Percentiles rank a stretch among this genome's conserved stretches.
Evolutionary conservation across 2,797 vertebrate genomes (phyloP).

Genomic region (Phoeniculus purpureus): DNA sequence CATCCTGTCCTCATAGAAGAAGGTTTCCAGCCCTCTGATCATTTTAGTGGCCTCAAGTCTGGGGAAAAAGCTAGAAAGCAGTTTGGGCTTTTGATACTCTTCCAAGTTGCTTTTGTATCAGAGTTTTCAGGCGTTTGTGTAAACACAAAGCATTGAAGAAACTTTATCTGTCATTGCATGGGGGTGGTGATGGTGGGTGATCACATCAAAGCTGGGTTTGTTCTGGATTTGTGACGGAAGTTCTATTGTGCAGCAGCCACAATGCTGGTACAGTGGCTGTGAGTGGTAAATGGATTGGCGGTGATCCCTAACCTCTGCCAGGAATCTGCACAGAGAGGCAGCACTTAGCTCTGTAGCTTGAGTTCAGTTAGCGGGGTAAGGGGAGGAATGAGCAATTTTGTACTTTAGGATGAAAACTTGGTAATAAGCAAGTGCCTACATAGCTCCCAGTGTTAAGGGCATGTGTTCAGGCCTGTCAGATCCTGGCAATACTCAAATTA

Average conservation of each 20-base stretch:
- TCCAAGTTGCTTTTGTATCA: background rate
- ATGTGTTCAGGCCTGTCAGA: background rate
- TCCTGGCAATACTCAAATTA: background rate
- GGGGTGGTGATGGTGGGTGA: background rate
- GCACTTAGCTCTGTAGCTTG: background rate
- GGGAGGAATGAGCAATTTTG: background rate
- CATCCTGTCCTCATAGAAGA: no score
- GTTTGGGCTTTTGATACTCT: background rate
- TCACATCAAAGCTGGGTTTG: constrained; percentile 36
- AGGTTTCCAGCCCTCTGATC: no score
- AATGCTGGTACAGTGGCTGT: background rate
- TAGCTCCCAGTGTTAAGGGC: background rate
- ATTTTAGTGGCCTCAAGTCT: background rate
- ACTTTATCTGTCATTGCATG: background rate
- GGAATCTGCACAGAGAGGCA: background rate
- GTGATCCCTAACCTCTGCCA: background rate
- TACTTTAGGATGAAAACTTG: background rate
- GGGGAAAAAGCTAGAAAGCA: background rate
- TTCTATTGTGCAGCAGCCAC: background rate
- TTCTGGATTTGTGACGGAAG: background rate
- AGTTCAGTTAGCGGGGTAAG: background rate
- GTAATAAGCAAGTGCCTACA: background rate
- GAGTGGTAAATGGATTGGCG: background rate
- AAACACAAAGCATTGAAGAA: background rate
- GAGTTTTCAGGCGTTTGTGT: background rate